phyloP scores from a whole-genome alignment of 2,888 invertebrate species.

The Folsomia candida region DNA sequence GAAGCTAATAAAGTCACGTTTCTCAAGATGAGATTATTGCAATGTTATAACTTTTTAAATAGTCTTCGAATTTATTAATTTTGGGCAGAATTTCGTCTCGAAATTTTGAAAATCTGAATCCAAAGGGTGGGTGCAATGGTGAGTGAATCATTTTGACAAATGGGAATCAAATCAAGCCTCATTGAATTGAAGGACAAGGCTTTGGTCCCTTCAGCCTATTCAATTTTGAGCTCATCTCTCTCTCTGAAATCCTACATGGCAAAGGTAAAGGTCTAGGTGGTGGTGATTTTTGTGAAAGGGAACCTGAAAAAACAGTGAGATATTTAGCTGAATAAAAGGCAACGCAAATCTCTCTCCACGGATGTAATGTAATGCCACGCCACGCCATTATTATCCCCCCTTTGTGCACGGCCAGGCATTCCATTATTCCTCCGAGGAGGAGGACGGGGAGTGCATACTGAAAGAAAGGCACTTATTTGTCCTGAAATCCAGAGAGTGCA shows the following conservation, averaged over 20 bases:
- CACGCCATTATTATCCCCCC: neutral
- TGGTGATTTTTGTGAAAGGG: neutral
- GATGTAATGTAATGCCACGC: no score
- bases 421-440: neutral
- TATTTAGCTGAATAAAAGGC: neutral
- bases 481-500: no score
- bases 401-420: neutral
- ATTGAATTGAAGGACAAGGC: neutral
- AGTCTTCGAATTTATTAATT: no score
- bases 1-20: no score
- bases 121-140: neutral
- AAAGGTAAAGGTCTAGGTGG: constrained; percentile 1
- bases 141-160: neutral
- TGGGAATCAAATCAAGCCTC: no score
- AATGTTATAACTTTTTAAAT: no score
- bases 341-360: neutral
- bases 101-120: neutral
- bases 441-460: no score
- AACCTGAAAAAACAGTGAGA: neutral
- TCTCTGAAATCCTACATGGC: neutral
- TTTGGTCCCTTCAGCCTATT: neutral
- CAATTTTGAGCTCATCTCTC: neutral
- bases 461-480: no score
- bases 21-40: no score
- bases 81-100: no score